Conservation (phyloP, 2,113 vertebrate species). For the Odontophorus gujanensis region DNA sequence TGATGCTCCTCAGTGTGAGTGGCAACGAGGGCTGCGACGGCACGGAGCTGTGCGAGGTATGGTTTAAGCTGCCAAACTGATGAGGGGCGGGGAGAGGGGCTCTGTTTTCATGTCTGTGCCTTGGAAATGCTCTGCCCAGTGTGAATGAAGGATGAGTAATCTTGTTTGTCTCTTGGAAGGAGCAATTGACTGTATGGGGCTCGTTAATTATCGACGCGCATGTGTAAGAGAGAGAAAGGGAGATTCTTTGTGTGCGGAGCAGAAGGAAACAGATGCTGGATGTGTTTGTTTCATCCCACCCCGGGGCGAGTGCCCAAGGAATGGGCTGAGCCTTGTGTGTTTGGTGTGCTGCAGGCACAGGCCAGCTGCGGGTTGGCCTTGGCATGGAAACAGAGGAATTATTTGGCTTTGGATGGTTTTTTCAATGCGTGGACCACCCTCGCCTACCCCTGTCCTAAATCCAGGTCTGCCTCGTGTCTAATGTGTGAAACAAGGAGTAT, state of each 20-base stretch:
- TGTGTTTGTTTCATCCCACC: background rate
- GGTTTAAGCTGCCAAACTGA: background rate
- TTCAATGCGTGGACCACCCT: background rate
- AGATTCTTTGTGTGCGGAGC: background rate
- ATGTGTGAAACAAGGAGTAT: fast-evolving
- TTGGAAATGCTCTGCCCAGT: background rate
- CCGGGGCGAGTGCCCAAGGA: background rate
- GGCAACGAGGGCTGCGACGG: background rate
- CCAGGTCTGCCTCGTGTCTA: background rate
- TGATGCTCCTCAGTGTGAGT: background rate
- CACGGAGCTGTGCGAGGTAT: background rate
- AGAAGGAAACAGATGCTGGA: background rate
- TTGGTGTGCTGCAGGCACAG: background rate
- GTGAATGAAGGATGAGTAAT: background rate
- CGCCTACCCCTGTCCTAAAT: background rate
- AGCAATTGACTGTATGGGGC: background rate
- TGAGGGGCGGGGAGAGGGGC: background rate
- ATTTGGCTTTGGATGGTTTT: background rate
- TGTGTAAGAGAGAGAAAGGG: background rate
- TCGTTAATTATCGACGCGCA: background rate
- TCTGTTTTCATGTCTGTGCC: background rate
- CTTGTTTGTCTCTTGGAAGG: background rate
- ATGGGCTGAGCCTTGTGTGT: background rate
- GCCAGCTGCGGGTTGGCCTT: background rate
- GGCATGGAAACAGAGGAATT: background rate